These are phyloP conservation scores for Maniola hyperantus DNA, from an alignment of 2,888 invertebrate genomes.

Conservation along the genomic window DNA sequence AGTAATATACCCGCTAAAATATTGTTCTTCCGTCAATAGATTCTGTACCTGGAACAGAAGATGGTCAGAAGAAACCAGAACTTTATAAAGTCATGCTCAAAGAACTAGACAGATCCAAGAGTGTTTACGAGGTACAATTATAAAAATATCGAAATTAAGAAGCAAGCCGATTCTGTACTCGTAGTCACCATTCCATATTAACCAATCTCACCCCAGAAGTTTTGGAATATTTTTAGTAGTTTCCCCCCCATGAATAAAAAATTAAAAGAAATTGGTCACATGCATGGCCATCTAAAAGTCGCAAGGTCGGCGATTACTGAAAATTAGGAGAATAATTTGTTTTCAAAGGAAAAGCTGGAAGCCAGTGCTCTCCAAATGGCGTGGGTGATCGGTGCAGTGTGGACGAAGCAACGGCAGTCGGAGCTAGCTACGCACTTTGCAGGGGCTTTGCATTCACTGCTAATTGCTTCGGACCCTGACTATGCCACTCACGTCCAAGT, in stretches of 20 bases:
- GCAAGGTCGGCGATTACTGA: too few relatives aligned
- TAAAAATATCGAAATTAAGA: too few relatives aligned
- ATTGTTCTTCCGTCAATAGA: background rate
- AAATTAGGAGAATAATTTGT: too few relatives aligned
- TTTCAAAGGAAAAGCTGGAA: conserved; percentile 75
- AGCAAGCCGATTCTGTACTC: too few relatives aligned
- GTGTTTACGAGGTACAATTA: conserved; percentile 81
- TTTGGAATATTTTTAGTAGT: too few relatives aligned
- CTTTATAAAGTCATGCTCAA: conserved; percentile 68
- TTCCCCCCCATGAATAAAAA: too few relatives aligned
- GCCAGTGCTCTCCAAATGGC: conserved; percentile 84
- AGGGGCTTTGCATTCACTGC: conserved; percentile 83
- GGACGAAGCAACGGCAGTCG: conserved; percentile 84
- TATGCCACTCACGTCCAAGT: conserved; percentile 69
- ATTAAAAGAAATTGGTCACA: too few relatives aligned
- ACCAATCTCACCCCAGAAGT: too few relatives aligned
- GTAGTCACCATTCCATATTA: too few relatives aligned
- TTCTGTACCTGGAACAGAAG: conserved; percentile 43
- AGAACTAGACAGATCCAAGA: conserved; percentile 82
- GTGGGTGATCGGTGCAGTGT: conserved; percentile 86
- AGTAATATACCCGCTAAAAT: background rate
- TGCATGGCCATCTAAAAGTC: too few relatives aligned
- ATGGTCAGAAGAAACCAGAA: conserved; percentile 51
- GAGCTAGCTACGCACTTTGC: conserved; percentile 84
- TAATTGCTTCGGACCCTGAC: conserved; percentile 82